These are phyloP conservation scores for Polypterus senegalus DNA, from an alignment of 2,113 vertebrate genomes.

Conservation along the genomic window DNA sequence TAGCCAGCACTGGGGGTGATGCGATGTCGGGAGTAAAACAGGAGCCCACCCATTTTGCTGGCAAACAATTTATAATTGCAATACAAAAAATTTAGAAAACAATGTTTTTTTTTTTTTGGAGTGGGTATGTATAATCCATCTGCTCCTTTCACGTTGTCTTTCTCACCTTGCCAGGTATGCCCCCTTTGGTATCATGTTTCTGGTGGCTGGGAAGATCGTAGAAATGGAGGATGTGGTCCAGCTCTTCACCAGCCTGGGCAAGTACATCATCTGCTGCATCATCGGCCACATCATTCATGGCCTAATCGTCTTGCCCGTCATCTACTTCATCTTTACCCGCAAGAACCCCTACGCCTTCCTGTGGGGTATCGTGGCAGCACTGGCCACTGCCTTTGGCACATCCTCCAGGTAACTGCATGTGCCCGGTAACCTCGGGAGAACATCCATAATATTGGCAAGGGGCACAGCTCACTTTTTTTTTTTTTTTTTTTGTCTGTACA, in stretches of 20 bases:
- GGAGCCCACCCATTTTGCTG: no score
- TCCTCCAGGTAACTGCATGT: constrained; percentile 61
- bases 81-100: no score
- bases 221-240: constrained; percentile 61
- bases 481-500: constrained; percentile 17
- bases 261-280: constrained; percentile 75
- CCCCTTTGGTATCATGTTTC: constrained; percentile 78
- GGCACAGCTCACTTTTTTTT: neutral
- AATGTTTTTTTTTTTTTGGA: no score
- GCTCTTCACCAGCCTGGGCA: constrained; percentile 68
- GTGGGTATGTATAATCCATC: neutral
- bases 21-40: no score
- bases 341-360: constrained; percentile 79
- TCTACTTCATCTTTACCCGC: constrained; percentile 70
- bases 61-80: no score
- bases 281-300: constrained; percentile 72
- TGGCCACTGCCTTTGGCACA: constrained; percentile 78
- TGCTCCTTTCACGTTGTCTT: neutral
- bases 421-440: neutral
- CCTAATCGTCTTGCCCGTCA: constrained; percentile 56
- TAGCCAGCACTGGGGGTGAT: no score
- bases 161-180: constrained; percentile 58
- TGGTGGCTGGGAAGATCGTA: constrained; percentile 75
- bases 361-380: constrained; percentile 62
- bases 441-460: neutral